Percentiles rank a stretch among this genome's conserved stretches.
These are phyloP conservation scores for Xylota segnis DNA, from an alignment of 2,888 invertebrate species.

Conservation along the genomic window DNA sequence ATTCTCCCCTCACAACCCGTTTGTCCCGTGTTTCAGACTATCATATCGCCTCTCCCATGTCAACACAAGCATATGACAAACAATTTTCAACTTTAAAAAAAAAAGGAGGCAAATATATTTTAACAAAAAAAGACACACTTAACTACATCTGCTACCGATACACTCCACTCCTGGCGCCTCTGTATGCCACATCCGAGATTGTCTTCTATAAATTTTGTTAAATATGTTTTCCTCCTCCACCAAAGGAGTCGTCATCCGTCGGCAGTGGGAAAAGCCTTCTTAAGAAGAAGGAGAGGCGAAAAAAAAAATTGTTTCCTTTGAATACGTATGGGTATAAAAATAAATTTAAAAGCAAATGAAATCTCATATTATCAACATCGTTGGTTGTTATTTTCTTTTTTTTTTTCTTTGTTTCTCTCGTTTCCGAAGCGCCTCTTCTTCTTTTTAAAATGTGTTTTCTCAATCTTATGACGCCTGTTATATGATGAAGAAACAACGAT, in stretches of 20 bases:
- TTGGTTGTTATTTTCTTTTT: slow-evolving; percentile 15
- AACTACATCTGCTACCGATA: slow-evolving; percentile 68
- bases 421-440: background rate
- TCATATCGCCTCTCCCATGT: slow-evolving; percentile 21
- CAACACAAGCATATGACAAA: slow-evolving; percentile 36
- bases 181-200: slow-evolving; percentile 41
- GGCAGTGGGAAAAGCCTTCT: background rate
- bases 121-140: slow-evolving; percentile 45
- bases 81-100: slow-evolving; percentile 34
- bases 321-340: slow-evolving; percentile 28
- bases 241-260: background rate
- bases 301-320: slow-evolving; percentile 9
- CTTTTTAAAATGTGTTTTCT: slow-evolving; percentile 16
- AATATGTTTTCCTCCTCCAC: slow-evolving; percentile 19
- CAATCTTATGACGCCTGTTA: slow-evolving; percentile 56
- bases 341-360: slow-evolving; percentile 66
- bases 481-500: slow-evolving; percentile 49
- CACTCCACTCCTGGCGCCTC: background rate
- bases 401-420: background rate
- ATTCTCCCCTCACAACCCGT: slow-evolving; percentile 15
- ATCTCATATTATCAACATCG: slow-evolving; percentile 45
- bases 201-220: slow-evolving; percentile 68
- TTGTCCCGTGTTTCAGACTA: slow-evolving; percentile 25
- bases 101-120: slow-evolving; percentile 22
- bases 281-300: background rate